Percentiles rank a stretch among this genome's conserved stretches.
Conservation (phyloP, 2,113 vertebrate genomes). For the Pristiophorus japonicus region DNA sequence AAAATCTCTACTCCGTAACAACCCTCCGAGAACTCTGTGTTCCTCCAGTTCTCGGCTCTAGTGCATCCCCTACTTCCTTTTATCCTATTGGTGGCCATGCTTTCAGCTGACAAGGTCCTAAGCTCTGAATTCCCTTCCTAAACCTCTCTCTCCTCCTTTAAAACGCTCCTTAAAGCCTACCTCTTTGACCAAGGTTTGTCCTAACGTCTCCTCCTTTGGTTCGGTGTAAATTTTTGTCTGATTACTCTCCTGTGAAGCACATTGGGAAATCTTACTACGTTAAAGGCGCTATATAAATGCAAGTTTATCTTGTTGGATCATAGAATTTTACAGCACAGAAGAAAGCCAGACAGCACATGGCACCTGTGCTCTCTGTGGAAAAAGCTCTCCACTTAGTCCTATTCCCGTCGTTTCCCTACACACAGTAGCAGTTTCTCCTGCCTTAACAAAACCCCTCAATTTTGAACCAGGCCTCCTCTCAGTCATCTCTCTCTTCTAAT, state of each 20-base stretch:
- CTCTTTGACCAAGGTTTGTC: not conserved
- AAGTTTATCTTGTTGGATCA: not conserved
- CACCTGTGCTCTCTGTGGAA: no score
- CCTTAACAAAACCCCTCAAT: not conserved
- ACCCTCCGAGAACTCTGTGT: not conserved
- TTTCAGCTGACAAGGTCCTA: not conserved
- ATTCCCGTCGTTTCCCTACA: not conserved
- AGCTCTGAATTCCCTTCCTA: not conserved
- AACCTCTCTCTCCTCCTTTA: not conserved
- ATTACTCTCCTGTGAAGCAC: not conserved
- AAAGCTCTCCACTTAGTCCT: no score
- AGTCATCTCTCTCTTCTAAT: not conserved
- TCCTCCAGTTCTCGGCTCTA: not conserved
- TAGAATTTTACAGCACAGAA: not conserved
- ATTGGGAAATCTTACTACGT: not conserved
- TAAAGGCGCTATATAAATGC: no score
- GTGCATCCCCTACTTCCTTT: not conserved
- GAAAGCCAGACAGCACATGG: not conserved
- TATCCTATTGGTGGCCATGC: not conserved
- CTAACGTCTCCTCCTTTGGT: not conserved
- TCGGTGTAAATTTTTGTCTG: not conserved
- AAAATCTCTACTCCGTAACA: no score
- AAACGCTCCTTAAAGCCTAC: not conserved
- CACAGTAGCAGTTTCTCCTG: not conserved
- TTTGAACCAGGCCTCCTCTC: not conserved